phyloP scores from a whole-genome alignment of 1,140 invertebrate species.

The Conus ventricosus region DNA sequence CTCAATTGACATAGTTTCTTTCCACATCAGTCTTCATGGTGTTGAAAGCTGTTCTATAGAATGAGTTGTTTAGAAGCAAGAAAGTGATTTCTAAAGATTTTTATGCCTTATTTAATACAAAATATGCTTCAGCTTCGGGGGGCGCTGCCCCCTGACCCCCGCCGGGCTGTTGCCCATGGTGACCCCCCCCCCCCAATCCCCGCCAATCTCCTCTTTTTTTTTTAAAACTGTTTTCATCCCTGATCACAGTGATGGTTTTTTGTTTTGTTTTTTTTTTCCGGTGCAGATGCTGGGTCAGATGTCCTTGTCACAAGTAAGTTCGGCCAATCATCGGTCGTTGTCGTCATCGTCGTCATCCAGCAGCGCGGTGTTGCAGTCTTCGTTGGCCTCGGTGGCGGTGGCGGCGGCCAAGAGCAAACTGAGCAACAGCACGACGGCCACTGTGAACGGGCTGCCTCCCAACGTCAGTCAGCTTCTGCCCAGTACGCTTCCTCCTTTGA shows the following conservation, averaged over 20 bases:
- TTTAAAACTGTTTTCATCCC: too few relatives aligned
- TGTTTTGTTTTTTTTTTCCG: constrained; percentile 8
- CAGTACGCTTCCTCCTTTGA: constrained; percentile 53
- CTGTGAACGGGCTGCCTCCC: constrained; percentile 64
- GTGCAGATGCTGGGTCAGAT: constrained; percentile 48
- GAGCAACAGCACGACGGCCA: constrained; percentile 40
- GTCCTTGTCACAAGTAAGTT: constrained; percentile 39
- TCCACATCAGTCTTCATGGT: too few relatives aligned
- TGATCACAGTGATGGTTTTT: neutral
- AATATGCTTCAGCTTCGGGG: too few relatives aligned
- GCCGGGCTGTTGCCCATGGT: too few relatives aligned
- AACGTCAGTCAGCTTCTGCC: constrained; percentile 71
- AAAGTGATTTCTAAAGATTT: too few relatives aligned
- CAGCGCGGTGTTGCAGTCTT: constrained; percentile 37
- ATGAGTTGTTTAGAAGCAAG: too few relatives aligned
- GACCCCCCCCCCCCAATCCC: too few relatives aligned
- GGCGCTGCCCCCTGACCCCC: too few relatives aligned
- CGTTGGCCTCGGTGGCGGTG: constrained; percentile 32
- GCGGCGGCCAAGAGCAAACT: constrained; percentile 38
- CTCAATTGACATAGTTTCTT: too few relatives aligned
- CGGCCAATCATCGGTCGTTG: constrained; percentile 26
- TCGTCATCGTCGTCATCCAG: constrained; percentile 34
- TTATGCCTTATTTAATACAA: too few relatives aligned
- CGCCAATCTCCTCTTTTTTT: too few relatives aligned
- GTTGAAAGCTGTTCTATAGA: too few relatives aligned